phyloP scores from a whole-genome alignment of 2,888 invertebrate species.

The Abrostola triplasia region DNA sequence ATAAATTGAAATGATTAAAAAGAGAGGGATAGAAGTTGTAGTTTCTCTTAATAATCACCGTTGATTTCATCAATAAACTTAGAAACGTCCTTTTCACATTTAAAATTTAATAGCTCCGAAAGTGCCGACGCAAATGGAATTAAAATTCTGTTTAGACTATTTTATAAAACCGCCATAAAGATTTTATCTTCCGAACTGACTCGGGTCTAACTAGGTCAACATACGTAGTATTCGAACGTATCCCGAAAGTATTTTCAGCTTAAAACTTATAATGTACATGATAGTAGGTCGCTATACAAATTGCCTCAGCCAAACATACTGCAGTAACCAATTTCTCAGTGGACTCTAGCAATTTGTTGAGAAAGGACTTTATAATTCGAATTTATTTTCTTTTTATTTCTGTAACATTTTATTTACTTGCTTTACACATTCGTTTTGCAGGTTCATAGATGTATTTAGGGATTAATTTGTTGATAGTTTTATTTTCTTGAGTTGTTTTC shows the following conservation, averaged over 20 bases:
- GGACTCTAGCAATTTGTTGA: slow-evolving; percentile 6
- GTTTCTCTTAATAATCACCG: no score
- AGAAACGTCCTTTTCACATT: background rate
- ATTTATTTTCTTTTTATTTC: slow-evolving; percentile 1
- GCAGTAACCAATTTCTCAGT: slow-evolving; percentile 32
- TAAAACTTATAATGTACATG: slow-evolving; percentile 43
- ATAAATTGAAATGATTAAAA: no score
- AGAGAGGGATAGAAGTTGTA: no score
- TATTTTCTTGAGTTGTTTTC: no score
- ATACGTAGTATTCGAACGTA: slow-evolving; percentile 30
- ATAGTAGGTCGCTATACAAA: slow-evolving; percentile 30
- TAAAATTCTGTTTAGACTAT: slow-evolving; percentile 25
- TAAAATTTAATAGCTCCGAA: slow-evolving; percentile 5
- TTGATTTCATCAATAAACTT: background rate
- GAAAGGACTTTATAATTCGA: background rate
- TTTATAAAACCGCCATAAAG: slow-evolving; percentile 33
- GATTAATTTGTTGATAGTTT: no score
- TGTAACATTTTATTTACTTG: background rate
- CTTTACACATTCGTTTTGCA: background rate
- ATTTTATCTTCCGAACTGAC: slow-evolving; percentile 37
- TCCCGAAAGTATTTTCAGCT: slow-evolving; percentile 42
- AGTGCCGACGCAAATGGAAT: slow-evolving; percentile 10
- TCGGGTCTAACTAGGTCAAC: slow-evolving; percentile 40
- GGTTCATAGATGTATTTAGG: no score
- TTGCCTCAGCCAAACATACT: slow-evolving; percentile 10